These are phyloP conservation scores for Gallirallus australis DNA, from an alignment of 2,797 vertebrate species.

Conservation along the genomic window DNA sequence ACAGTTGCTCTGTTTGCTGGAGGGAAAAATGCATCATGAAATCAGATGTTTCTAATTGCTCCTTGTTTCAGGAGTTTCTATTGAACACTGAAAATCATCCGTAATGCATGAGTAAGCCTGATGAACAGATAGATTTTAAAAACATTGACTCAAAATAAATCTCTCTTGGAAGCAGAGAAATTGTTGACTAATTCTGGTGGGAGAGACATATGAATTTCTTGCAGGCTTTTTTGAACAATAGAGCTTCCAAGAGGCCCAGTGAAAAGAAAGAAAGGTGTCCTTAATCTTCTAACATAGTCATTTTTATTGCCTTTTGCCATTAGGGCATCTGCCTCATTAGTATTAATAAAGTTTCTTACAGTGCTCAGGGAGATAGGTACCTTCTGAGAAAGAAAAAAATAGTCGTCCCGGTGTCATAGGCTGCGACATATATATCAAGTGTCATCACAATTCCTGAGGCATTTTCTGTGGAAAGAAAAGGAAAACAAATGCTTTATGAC, in stretches of 20 bases:
- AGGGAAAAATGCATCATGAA: constrained; percentile 34
- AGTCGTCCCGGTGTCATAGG: background rate
- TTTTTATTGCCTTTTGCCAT: constrained; percentile 1
- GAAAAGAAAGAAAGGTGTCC: background rate
- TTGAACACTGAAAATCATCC: constrained; percentile 52
- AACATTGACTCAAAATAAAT: constrained; percentile 73
- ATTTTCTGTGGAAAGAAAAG: background rate
- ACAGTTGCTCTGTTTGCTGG: constrained; percentile 11
- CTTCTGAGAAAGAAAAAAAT: constrained; percentile 13
- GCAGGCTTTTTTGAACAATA: constrained; percentile 45
- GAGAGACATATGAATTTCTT: constrained; percentile 27
- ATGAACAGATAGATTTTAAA: constrained; percentile 54
- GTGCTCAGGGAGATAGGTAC: background rate
- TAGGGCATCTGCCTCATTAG: background rate
- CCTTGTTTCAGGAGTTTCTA: constrained; percentile 53
- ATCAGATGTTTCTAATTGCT: constrained; percentile 56
- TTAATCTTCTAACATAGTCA: background rate
- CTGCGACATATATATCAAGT: background rate
- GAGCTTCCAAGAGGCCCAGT: background rate
- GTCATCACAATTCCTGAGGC: background rate
- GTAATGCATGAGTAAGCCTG: constrained; percentile 62
- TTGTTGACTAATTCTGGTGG: constrained; percentile 57
- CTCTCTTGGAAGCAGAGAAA: constrained; percentile 49
- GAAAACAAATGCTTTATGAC: background rate
- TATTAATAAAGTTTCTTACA: background rate